These are phyloP conservation scores for Festucalex cinctus DNA, from an alignment of 2,113 vertebrate genomes.

Conservation along the genomic window DNA sequence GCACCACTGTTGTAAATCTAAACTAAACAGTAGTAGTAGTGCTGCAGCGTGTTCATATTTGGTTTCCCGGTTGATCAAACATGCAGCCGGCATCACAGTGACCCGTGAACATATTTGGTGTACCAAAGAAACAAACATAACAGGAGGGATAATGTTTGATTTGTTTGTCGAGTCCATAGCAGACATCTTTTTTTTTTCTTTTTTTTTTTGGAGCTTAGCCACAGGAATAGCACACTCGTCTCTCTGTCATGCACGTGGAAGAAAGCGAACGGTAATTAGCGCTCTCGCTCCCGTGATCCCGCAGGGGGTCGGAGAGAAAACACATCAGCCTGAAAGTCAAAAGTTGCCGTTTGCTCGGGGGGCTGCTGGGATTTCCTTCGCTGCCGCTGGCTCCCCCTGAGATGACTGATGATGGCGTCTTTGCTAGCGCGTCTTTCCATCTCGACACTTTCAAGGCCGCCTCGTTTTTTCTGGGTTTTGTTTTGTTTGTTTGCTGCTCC, in stretches of 20 bases:
- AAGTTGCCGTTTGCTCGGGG: slow-evolving; percentile 9
- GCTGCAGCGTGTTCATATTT: not conserved
- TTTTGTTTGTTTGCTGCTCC: not conserved
- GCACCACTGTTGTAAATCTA: not conserved
- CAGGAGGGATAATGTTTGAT: not conserved
- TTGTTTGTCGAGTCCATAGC: no score
- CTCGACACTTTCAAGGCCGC: slow-evolving; percentile 8
- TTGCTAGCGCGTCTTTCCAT: slow-evolving; percentile 4
- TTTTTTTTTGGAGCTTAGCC: not conserved
- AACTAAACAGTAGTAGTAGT: not conserved
- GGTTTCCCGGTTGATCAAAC: not conserved
- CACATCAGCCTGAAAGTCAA: slow-evolving; percentile 29
- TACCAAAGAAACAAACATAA: not conserved
- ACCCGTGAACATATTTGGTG: not conserved
- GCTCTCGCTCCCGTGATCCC: not conserved
- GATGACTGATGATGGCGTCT: slow-evolving; percentile 14
- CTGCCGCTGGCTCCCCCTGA: not conserved
- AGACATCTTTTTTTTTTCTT: not conserved
- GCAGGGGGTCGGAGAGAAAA: slow-evolving; percentile 15
- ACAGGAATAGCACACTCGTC: not conserved
- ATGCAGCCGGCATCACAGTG: not conserved
- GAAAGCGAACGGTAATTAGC: slow-evolving; percentile 8
- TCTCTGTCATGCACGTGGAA: not conserved
- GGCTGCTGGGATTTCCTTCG: slow-evolving; percentile 27
- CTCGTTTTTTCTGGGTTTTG: no score